A percentile compares a stretch with the other conserved stretches of the same genome.
Evolutionary conservation across 2,113 vertebrate species (phyloP).

Genomic region (Pituophis catenifer): DNA sequence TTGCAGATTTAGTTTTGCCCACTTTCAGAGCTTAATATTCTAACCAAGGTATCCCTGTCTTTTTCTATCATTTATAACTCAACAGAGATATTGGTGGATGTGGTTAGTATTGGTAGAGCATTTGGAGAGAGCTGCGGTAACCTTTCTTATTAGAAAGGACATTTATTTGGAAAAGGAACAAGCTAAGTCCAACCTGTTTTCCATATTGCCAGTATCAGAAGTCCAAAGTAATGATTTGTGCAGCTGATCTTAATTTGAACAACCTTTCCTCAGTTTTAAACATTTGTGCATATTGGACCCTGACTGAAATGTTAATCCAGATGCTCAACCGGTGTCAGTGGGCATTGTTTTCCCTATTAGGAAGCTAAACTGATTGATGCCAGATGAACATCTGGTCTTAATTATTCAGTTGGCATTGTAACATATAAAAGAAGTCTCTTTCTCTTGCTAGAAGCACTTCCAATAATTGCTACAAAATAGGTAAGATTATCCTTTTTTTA

Average conservation of each 20-base stretch:
- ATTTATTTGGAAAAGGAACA: not conserved
- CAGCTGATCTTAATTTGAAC: not conserved
- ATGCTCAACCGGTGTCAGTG: not conserved
- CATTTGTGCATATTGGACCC: rapidly evolving
- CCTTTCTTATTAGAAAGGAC: not conserved
- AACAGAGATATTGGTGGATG: not conserved
- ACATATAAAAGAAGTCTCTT: not conserved
- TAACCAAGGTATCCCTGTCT: not conserved
- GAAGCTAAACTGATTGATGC: not conserved
- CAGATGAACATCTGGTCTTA: constrained; percentile 11
- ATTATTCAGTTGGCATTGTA: constrained; percentile 18
- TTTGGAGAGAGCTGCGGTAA: not conserved
- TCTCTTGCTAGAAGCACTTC: constrained; percentile 1
- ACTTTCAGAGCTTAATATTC: not conserved
- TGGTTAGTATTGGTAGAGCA: not conserved
- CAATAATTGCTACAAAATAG: constrained; percentile 21
- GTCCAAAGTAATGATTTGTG: not conserved
- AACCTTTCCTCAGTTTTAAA: not conserved
- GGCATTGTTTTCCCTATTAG: constrained; percentile 15
- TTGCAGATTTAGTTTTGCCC: not conserved
- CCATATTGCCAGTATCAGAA: not conserved
- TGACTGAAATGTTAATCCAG: not conserved
- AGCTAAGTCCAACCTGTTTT: not conserved
- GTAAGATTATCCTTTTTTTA: constrained; percentile 10
- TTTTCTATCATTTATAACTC: not conserved